Evolutionary conservation across 2,888 invertebrate genomes (phyloP), one percentile per base, ranked within the genome.

Genomic region (Nomada ferruginata): DNA sequence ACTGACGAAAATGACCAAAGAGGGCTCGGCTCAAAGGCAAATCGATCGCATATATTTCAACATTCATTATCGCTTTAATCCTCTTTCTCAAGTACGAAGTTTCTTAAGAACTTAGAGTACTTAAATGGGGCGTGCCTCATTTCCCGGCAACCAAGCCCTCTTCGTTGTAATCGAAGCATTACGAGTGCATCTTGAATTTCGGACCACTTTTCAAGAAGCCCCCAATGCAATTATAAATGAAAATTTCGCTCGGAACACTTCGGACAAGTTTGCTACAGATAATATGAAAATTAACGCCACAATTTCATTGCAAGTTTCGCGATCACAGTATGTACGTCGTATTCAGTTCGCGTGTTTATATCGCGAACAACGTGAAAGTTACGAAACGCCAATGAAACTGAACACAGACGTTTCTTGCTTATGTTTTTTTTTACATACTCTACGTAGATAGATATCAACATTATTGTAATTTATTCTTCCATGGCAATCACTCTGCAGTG

Each of bases 401-500:
- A 36, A 36, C 0, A 36, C 36, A 36, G 36, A 36, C 7, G 36
- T 36, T 36, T 36, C 36, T 36, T 36, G 36, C 36, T 5, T 36
- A 36, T 36, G 29, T 29, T 29, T 29, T 36, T 36, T 36, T 36
- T 36, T 36, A 7, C 36, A 36, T 36, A 36, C 36, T 36, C 36
- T 36, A 5, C 36, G 7, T 5, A 36, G 36, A 7, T 36, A 36
- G 23, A 23, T 9, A 29, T 18, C 52, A 3, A 29, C 52, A 68
- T 72, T 61, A 57, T 13, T 55, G 52, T 75, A 78, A 82, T 75
- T 82, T 82, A 82, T 82, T 66, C 74, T 69, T 82, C 75, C 66
- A 78, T 36, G 29, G 52, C n/a, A 47, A 23, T 23, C 64, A 66
- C 47, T 36, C 60, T 42, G 70, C 52, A 59, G 66, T 75, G 74